Conservation (phyloP, 1,140 invertebrate species). For the Drosophila aff. region DNA sequence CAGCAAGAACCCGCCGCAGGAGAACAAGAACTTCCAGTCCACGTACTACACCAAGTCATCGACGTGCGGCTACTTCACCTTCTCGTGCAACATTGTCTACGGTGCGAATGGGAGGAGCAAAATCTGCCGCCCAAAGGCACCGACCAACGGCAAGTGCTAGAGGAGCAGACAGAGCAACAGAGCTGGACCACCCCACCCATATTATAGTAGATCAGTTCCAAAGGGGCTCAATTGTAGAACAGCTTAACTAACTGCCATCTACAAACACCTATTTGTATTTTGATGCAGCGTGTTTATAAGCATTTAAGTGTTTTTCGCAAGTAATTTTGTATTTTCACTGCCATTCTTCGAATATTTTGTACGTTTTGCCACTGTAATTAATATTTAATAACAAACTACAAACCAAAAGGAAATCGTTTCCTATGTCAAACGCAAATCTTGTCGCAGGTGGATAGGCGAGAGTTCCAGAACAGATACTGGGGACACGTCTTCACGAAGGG, state of each 20-base stretch:
- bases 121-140: constrained; percentile 91
- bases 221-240: constrained; percentile 60
- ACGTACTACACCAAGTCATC: constrained; percentile 94
- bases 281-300: constrained; percentile 52
- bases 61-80: constrained; percentile 93
- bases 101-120: constrained; percentile 91
- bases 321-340: constrained; percentile 62
- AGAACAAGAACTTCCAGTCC: constrained; percentile 89
- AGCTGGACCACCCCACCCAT: constrained; percentile 10
- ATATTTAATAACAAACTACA: constrained; percentile 72
- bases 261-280: constrained; percentile 64
- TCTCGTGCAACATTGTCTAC: constrained; percentile 92
- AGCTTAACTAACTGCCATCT: constrained; percentile 38
- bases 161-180: neutral
- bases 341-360: constrained; percentile 57
- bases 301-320: constrained; percentile 62
- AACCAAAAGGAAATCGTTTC: constrained; percentile 2
- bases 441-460: constrained; percentile 54
- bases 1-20: constrained; percentile 86
- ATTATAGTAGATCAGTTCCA: constrained; percentile 45
- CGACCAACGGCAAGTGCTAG: constrained; percentile 82
- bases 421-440: constrained; percentile 51
- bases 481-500: constrained; percentile 65
- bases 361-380: constrained; percentile 67
- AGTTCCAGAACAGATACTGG: constrained; percentile 60